phyloP scores from a whole-genome alignment of 2,797 vertebrate species.

The Tympanoctomys barrerae region DNA sequence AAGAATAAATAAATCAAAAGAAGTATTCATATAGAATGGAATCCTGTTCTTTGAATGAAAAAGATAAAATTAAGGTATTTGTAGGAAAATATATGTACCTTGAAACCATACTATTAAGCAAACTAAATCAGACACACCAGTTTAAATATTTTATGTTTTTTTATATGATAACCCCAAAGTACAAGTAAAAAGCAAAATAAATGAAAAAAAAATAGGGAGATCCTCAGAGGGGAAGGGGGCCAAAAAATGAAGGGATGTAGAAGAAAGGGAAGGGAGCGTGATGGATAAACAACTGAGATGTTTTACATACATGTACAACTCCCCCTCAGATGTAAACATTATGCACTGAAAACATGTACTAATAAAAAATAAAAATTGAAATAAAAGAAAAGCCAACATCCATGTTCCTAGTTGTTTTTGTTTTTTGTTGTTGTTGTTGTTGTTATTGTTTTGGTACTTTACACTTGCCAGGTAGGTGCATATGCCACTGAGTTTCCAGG shows the following conservation, averaged over 20 bases:
- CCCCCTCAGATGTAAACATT: background rate
- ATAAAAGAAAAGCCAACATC: background rate
- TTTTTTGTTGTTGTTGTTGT: too few species aligned
- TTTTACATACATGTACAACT: background rate
- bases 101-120: background rate
- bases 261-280: background rate
- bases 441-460: too few species aligned
- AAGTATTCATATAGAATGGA: too few species aligned
- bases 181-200: background rate
- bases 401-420: background rate
- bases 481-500: background rate
- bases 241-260: background rate
- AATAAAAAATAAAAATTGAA: background rate
- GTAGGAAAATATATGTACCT: background rate
- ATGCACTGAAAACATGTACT: background rate
- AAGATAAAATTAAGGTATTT: background rate
- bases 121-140: background rate
- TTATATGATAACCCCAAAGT: background rate
- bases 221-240: background rate
- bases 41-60: too few species aligned
- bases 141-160: background rate
- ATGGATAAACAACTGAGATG: background rate
- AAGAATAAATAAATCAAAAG: too few species aligned
- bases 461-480: too few species aligned
- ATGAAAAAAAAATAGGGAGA: background rate